These are phyloP conservation scores for Hydrolagus affinis DNA, from an alignment of 2,113 vertebrate genomes.

Conservation along the genomic window DNA sequence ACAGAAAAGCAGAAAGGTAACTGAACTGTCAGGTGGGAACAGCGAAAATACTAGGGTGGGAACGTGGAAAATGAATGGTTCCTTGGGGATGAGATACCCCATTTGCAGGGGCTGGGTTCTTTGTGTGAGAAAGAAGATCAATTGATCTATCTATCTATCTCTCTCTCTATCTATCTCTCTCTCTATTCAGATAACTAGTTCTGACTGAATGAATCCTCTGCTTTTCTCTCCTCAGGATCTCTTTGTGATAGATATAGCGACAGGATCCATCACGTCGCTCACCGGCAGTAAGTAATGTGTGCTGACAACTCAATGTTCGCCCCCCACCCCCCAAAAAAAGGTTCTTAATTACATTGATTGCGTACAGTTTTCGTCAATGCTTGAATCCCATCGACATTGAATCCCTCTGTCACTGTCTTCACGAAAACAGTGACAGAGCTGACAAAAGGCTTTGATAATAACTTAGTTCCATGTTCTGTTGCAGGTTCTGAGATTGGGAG, in stretches of 20 bases:
- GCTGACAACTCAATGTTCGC: too few species aligned
- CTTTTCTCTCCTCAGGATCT: conserved; percentile 49
- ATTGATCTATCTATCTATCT: too few species aligned
- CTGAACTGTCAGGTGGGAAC: background rate
- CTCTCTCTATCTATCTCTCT: background rate
- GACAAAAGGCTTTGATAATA: background rate
- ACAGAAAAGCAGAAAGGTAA: conserved; percentile 71
- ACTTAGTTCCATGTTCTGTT: conserved; percentile 12
- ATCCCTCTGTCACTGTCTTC: background rate
- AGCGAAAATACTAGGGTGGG: background rate
- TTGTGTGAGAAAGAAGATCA: too few species aligned
- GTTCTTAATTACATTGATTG: background rate
- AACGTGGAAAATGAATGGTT: background rate
- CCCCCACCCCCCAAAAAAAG: too few species aligned
- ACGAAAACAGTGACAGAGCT: too few species aligned
- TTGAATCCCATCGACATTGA: background rate
- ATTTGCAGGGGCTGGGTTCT: too few species aligned
- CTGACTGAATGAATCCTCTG: background rate
- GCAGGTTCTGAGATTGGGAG: conserved; percentile 56
- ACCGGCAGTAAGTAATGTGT: conserved; percentile 53
- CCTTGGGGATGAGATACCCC: too few species aligned
- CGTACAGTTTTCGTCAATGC: background rate
- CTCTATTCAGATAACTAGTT: background rate
- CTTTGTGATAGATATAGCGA: conserved; percentile 56
- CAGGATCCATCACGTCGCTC: conserved; percentile 52